Percentiles rank a stretch among this genome's conserved stretches.
Conservation (phyloP, 23 tunicate genomes). For the Ascidia mentula region DNA sequence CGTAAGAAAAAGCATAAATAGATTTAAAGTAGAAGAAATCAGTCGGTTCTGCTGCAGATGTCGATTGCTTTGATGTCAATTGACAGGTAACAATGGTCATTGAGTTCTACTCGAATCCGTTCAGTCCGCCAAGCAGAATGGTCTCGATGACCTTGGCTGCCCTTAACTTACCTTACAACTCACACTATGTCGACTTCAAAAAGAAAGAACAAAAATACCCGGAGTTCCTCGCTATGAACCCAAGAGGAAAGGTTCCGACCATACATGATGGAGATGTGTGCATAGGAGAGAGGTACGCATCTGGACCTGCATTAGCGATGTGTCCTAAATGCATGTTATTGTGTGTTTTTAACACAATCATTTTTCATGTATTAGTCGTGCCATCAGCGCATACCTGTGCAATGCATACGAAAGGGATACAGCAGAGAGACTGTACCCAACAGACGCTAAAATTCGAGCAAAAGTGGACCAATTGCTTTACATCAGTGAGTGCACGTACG, state of each 20-base stretch:
- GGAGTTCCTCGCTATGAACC: conserved; percentile 10
- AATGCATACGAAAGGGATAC: conserved; percentile 16
- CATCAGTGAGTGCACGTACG: neutral
- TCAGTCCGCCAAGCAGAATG: neutral
- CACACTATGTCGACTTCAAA: neutral
- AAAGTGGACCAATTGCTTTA: conserved; percentile 24
- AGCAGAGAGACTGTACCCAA: conserved; percentile 7
- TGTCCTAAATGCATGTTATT: neutral
- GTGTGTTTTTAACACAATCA: neutral
- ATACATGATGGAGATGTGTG: neutral
- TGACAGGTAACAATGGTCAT: too few relatives aligned
- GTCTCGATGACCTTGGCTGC: neutral
- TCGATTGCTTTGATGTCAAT: too few relatives aligned
- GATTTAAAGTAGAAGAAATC: too few relatives aligned
- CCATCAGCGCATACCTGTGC: conserved; percentile 35
- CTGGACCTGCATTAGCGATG: neutral
- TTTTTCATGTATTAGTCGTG: conserved; percentile 22
- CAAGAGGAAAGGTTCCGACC: conserved; percentile 6
- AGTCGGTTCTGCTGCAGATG: too few relatives aligned
- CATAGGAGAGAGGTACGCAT: neutral
- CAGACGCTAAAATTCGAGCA: conserved; percentile 22
- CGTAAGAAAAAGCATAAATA: too few relatives aligned
- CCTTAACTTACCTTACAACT: neutral
- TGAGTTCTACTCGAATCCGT: neutral
- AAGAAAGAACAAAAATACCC: neutral